Base-by-base conservation (phyloP, 2,797 vertebrate species). In the Hemitrygon akajei region DNA sequence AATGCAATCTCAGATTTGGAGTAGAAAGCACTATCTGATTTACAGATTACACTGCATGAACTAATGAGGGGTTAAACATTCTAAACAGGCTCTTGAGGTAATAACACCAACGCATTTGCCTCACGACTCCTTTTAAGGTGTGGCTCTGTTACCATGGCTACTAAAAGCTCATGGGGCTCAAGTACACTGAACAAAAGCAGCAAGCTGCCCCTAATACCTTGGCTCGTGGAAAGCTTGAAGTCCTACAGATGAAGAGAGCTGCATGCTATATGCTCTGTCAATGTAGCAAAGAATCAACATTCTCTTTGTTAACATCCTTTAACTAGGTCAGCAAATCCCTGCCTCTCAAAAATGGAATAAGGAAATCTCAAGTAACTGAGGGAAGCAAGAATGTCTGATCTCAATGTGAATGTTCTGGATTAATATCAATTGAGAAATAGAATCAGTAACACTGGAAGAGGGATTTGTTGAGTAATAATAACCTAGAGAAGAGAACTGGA, bases 81-180 rank as follows among this genome's bases (percentile, higher is more conserved):
- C n/a, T 20, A 89, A n/a, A 9, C 60, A 37, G 47, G 86, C 86
- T 66, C n/a, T 66, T n/a, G 27, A 89, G 34, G 30, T 69, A 69
- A 89, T 20, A 69, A 69, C 86, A 89, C 60, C n/a, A 12, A 20
- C 18, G 86, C n/a, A 69, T 69, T 66, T 69, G 86, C 86, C 86
- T 89, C 86, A 66, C 1, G 30, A 89, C 86, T 89, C 86, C 86
- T 89, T 89, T 89, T 89, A 69, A 89, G 86, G 86, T 89, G 86
- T 89, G 86, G 86, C 34, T 89, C 63, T 20, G 86, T 89, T 89
- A 69, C 86, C 86, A 89, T 89, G 86, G 60, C n/a, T 89, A 69
- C 86, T 89, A 89, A 89, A 89, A 89, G 86, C 86, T 69, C 86
- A 89, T 69, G 9, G 6, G n/a, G 60, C 25, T 66, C n/a, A 63